These are phyloP conservation scores for Felis catus DNA, from an alignment of 2,113 vertebrate species.

Conservation along the genomic window DNA sequence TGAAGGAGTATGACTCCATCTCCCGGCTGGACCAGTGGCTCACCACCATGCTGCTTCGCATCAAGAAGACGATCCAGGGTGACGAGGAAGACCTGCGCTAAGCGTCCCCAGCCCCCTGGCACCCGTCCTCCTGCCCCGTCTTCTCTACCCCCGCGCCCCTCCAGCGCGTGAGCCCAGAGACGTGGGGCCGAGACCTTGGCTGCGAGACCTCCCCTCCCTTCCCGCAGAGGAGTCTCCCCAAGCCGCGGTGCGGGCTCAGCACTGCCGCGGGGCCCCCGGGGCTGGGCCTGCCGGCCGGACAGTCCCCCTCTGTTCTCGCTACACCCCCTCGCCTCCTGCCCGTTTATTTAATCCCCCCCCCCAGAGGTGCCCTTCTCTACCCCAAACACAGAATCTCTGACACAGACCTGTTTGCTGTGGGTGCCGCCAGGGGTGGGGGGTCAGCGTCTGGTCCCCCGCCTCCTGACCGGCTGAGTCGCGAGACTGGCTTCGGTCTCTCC, in stretches of 20 bases:
- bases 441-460: not conserved
- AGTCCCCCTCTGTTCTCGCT: not conserved
- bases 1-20: slow-evolving; percentile 89
- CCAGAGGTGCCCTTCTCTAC: not conserved
- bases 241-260: not conserved
- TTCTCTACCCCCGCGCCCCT: not conserved
- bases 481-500: not conserved
- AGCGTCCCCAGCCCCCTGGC: not conserved
- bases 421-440: not conserved
- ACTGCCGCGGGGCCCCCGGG: not conserved
- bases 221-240: not conserved
- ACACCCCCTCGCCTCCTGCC: not conserved
- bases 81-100: slow-evolving; percentile 88
- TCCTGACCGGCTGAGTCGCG: not conserved
- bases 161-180: not conserved
- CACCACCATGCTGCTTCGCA: slow-evolving; percentile 88
- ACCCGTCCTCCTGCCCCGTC: not conserved
- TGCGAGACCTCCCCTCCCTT: not conserved
- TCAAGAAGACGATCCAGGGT: slow-evolving; percentile 89
- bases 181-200: not conserved
- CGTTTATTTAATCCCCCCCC: slow-evolving; percentile 62
- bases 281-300: not conserved
- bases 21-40: slow-evolving; percentile 89
- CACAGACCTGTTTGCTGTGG: not conserved
- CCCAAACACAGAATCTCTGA: not conserved